Percentiles rank a stretch among this genome's conserved stretches.
phyloP scores from a whole-genome alignment of 2,797 vertebrate species.

The Botia almorhae region DNA sequence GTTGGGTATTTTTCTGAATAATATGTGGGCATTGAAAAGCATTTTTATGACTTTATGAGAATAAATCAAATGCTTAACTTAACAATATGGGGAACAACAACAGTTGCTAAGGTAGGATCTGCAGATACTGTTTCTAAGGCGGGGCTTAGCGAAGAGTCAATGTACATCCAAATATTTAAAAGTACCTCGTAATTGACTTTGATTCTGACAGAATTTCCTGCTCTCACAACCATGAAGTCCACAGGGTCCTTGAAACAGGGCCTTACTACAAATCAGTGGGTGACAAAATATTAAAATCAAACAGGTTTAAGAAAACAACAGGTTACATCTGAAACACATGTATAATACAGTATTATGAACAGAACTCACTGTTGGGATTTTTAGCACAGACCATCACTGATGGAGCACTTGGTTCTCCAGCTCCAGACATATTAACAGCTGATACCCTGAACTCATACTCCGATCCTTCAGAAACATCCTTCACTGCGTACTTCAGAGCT shows the following conservation, averaged over 20 bases:
- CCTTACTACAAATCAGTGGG: conserved; percentile 71
- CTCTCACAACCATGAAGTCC: conserved; percentile 80
- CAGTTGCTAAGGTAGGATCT: background rate
- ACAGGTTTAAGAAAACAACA: no score
- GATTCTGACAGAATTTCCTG: conserved; percentile 79
- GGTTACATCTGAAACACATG: no score
- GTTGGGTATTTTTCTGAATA: no score
- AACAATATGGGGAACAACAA: background rate
- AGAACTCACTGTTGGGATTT: conserved; percentile 84
- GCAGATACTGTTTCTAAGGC: background rate
- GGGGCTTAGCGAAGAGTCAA: background rate
- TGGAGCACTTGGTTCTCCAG: conserved; percentile 80
- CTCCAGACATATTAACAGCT: conserved; percentile 83
- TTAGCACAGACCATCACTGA: conserved; percentile 79
- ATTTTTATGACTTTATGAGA: no score
- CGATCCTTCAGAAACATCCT: conserved; percentile 78
- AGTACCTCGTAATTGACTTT: conserved; percentile 84
- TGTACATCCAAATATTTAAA: background rate
- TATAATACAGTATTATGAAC: no score
- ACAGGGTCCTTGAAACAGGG: conserved; percentile 82
- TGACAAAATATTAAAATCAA: background rate
- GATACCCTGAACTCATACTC: conserved; percentile 89
- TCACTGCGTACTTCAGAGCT: conserved; percentile 75
- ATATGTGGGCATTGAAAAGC: no score
- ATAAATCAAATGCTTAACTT: no score